A percentile compares a stretch with the other conserved stretches of the same genome.
Evolutionary conservation across 2,888 invertebrate species (phyloP).

Genomic region (Hecatera dysodea): DNA sequence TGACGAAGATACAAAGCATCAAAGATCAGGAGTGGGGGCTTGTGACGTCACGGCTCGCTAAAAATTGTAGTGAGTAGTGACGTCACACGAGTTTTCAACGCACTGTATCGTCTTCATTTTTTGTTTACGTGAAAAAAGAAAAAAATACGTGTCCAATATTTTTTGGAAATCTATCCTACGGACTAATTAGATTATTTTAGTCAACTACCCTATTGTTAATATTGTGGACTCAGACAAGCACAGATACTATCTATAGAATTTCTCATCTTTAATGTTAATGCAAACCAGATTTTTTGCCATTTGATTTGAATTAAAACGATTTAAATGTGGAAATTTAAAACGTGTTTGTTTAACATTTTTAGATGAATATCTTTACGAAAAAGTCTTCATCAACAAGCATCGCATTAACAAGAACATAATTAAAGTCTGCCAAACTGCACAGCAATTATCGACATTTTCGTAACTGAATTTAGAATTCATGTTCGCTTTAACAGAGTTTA

Average conservation of each 20-base stretch:
- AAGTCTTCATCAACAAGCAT: too few species aligned
- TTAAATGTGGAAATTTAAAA: constrained; percentile 6
- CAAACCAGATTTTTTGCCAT: constrained; percentile 10
- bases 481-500: background rate
- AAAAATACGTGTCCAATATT: too few species aligned
- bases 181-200: too few species aligned
- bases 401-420: background rate
- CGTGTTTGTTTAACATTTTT: background rate
- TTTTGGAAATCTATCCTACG: too few species aligned
- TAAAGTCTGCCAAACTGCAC: background rate
- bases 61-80: too few species aligned
- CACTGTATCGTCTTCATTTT: too few species aligned
- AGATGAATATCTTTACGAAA: background rate
- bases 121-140: too few species aligned
- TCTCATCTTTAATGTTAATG: constrained; percentile 4
- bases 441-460: background rate
- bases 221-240: background rate
- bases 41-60: too few species aligned
- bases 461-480: background rate
- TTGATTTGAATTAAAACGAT: constrained; percentile 7
- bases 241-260: constrained; percentile 18
- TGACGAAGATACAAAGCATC: too few species aligned
- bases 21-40: too few species aligned
- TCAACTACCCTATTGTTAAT: too few species aligned
- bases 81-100: too few species aligned